phyloP scores from a whole-genome alignment of 2,797 vertebrate genomes.

The Microchirus variegatus region DNA sequence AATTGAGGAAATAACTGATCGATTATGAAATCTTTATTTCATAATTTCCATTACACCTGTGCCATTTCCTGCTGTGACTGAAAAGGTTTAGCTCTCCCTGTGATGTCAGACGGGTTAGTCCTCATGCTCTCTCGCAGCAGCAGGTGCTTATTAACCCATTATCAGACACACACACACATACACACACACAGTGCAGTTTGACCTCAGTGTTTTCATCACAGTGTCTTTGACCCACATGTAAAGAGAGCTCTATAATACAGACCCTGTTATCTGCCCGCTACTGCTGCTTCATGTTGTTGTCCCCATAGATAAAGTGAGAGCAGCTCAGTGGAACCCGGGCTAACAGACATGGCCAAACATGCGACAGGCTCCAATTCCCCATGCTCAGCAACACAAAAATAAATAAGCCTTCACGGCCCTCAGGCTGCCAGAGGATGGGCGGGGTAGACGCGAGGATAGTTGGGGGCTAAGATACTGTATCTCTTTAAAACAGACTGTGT shows the following conservation, averaged over 20 bases:
- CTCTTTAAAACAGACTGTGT: constrained; percentile 48
- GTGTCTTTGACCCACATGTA: constrained; percentile 55
- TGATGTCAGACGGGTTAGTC: constrained; percentile 16
- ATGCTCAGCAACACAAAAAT: constrained; percentile 81
- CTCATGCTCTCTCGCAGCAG: constrained; percentile 27
- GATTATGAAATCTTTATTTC: no score
- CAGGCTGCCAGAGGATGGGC: constrained; percentile 43
- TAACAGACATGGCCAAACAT: constrained; percentile 41
- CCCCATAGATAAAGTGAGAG: constrained; percentile 11
- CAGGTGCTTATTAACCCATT: constrained; percentile 28
- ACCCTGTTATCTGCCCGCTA: constrained; percentile 13
- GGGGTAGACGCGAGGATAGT: constrained; percentile 30
- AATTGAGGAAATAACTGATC: no score
- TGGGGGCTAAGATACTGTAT: constrained; percentile 59
- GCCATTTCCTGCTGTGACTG: not conserved
- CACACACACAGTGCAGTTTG: constrained; percentile 9
- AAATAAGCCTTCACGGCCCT: constrained; percentile 61
- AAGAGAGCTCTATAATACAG: constrained; percentile 7
- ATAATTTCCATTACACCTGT: not conserved
- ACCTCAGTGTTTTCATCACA: constrained; percentile 37
- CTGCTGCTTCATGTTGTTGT: constrained; percentile 29
- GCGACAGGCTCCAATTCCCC: constrained; percentile 69
- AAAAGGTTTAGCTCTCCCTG: not conserved
- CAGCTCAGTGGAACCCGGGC: not conserved
- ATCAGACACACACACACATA: constrained; percentile 7